Evolutionary conservation across 2,888 invertebrate genomes (phyloP), one percentile per base, ranked within the genome.

Genomic region (Crepidodera aurea): DNA sequence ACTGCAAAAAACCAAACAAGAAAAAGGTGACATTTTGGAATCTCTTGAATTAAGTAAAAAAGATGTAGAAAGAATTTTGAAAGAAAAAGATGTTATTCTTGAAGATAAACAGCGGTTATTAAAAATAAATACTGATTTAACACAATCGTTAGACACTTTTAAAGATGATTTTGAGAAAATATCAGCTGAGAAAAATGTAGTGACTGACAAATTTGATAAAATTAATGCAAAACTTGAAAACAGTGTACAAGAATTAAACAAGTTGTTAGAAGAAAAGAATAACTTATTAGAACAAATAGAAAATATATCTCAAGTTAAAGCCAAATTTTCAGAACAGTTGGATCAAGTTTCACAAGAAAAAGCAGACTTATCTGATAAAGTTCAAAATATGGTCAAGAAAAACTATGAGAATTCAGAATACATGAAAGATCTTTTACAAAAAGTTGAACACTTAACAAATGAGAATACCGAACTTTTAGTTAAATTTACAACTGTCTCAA

Each of bases 31-130:
- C n/a, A n/a, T n/a, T n/a, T n/a, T n/a, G n/a, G n/a, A n/a, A n/a
- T n/a, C n/a, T n/a, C n/a, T n/a, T n/a, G n/a, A n/a, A n/a, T n/a
- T n/a, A n/a, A n/a, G n/a, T n/a, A 73, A 74, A 57, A 76, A 77
- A 65, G 75, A 76, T 56, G 67, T 68, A 8, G 61, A 66, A 53
- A 51, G 60, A 10, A 27, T 60, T 27, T 6, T 48, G 1, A 13
- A 15, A 37, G 54, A 60, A 40, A 57, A 53, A 42, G 32, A 59
- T 32, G 29, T 48, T 29, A 13, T 60, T 3, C n/a, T 18, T 15
- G 25, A 56, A 57, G 58, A 60, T 13, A 63, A 63, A 16, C 27
- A 55, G 1, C 51, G 37, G 10, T 50, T 61, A 44, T 22, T 25
- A 2, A 27, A 16, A 22, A 29, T 15, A 7, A 34, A 42, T 10